Evolutionary conservation across 2,888 invertebrate genomes (phyloP).

Genomic region (Macrophya alboannulata): DNA sequence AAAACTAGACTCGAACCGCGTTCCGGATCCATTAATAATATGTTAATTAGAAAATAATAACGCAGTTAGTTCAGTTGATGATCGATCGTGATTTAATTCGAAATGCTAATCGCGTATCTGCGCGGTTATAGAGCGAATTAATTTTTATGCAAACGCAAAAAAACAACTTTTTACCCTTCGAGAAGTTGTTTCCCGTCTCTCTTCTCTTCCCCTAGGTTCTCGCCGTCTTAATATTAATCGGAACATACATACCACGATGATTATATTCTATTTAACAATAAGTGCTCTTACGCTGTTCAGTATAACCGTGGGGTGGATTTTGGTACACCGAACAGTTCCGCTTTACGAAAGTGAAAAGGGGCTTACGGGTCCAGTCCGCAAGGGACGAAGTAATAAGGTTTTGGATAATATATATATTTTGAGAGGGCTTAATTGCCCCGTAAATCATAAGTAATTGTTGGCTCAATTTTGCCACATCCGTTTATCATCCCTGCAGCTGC

Average conservation of each 20-base stretch:
- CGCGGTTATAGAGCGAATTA: conserved; percentile 2
- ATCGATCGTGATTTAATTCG: background rate
- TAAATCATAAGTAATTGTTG: conserved; percentile 12
- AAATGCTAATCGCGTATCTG: background rate
- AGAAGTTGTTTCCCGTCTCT: background rate
- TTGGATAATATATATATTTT: conserved; percentile 39
- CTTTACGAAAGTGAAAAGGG: conserved; percentile 9
- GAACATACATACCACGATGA: conserved; percentile 18
- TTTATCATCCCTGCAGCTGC: no score
- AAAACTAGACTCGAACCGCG: background rate
- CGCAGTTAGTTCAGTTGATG: background rate
- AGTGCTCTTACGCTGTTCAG: conserved; percentile 9
- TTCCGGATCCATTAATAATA: background rate
- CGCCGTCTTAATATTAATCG: conserved; percentile 15
- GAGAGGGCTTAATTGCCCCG: background rate
- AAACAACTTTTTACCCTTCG: background rate
- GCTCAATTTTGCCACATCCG: background rate
- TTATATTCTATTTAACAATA: conserved; percentile 17
- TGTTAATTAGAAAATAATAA: background rate
- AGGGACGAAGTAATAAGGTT: background rate
- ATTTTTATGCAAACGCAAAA: background rate
- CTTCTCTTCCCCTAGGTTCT: background rate
- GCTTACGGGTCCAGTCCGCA: background rate
- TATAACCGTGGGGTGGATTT: background rate
- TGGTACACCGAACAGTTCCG: background rate